phyloP scores from a whole-genome alignment of 2,113 vertebrate genomes.

The Indicator maculatus region DNA sequence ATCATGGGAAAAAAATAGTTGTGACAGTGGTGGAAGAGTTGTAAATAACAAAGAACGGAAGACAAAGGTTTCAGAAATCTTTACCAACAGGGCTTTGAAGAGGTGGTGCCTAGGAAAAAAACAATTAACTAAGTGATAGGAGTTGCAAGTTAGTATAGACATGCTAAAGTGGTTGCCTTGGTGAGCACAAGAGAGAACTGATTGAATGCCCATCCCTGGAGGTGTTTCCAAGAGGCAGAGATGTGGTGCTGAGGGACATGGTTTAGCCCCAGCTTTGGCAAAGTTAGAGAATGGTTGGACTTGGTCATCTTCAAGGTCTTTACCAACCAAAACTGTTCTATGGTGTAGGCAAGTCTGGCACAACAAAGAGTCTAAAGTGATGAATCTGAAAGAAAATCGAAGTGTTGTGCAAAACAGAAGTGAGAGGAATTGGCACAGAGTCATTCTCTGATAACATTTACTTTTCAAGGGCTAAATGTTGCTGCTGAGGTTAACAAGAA shows the following conservation, averaged over 20 bases:
- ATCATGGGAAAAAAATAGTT: not conserved
- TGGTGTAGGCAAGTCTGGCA: not conserved
- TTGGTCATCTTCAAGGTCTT: too few species aligned
- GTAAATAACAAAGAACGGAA: not conserved
- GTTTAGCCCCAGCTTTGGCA: too few species aligned
- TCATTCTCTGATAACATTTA: constrained; percentile 83
- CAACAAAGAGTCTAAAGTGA: constrained; percentile 43
- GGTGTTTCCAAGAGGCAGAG: too few species aligned
- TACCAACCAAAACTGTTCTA: too few species aligned
- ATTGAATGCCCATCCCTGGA: too few species aligned
- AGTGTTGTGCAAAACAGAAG: constrained; percentile 64
- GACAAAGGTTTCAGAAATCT: not conserved
- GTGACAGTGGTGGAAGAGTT: not conserved
- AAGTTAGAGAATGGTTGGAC: too few species aligned
- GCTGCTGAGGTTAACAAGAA: constrained; percentile 79
- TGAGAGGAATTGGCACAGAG: constrained; percentile 79
- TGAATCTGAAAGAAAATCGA: constrained; percentile 71
- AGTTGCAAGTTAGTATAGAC: not conserved
- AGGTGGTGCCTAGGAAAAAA: not conserved
- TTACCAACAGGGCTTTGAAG: not conserved
- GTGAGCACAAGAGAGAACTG: not conserved
- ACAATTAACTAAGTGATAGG: too few species aligned
- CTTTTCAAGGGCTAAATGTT: constrained; percentile 79
- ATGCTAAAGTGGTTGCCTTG: not conserved
- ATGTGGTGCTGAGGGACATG: too few species aligned